These are phyloP conservation scores for Oscheius onirici DNA, from an alignment of 2,888 invertebrate species.

Conservation along the genomic window DNA sequence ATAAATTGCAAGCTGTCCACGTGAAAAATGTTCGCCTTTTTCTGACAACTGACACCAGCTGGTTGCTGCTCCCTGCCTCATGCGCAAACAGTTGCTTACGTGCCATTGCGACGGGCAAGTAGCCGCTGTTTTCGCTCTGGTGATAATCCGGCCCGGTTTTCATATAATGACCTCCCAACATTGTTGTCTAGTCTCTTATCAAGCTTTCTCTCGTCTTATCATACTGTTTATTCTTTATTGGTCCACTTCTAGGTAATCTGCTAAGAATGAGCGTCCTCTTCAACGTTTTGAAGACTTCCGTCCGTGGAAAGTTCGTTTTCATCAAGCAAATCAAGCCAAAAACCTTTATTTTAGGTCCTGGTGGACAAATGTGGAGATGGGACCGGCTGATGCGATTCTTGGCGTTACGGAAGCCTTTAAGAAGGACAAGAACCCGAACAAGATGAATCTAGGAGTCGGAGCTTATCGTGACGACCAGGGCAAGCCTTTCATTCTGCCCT, in stretches of 20 bases:
- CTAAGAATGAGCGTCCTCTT: slow-evolving; percentile 8
- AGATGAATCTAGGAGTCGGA: slow-evolving; percentile 84
- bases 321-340: background rate
- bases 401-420: slow-evolving; percentile 93
- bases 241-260: background rate
- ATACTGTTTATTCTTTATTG: background rate
- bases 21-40: background rate
- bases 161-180: background rate
- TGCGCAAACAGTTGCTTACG: slow-evolving; percentile 22
- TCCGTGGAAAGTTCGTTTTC: slow-evolving; percentile 45
- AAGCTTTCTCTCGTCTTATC: background rate
- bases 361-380: slow-evolving; percentile 69
- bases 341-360: slow-evolving; percentile 46
- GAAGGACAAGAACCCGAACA: slow-evolving; percentile 86
- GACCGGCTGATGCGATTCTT: slow-evolving; percentile 78
- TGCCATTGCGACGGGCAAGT: background rate
- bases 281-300: slow-evolving; percentile 44
- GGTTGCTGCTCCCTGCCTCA: background rate
- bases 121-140: background rate
- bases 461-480: slow-evolving; percentile 97
- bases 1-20: no score
- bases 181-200: slow-evolving; percentile 14
- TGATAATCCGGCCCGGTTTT: background rate
- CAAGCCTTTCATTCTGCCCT: slow-evolving; percentile 96
- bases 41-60: slow-evolving; percentile 1